Conservation (phyloP, 2,888 invertebrate species). For the Disparrhopalites patrizii region DNA sequence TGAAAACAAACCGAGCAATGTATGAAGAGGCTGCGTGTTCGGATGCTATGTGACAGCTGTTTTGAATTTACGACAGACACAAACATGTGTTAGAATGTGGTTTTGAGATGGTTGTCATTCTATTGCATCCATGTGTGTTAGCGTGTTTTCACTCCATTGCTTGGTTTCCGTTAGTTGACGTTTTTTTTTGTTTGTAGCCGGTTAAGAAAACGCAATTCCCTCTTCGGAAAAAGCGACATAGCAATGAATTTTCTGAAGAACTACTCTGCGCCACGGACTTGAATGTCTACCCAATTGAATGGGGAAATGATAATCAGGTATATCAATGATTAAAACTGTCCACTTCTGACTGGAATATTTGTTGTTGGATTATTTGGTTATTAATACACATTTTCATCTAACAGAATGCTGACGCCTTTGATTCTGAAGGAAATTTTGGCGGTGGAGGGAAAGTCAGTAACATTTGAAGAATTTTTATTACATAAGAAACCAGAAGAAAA, state of each 20-base stretch:
- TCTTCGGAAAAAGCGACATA: slow-evolving; percentile 41
- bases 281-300: slow-evolving; percentile 35
- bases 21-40: no score
- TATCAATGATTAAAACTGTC: background rate
- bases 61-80: no score
- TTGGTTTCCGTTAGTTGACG: background rate
- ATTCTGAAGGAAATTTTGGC: slow-evolving; percentile 7
- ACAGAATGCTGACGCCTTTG: slow-evolving; percentile 3
- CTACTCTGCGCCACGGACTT: slow-evolving; percentile 46
- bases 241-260: slow-evolving; percentile 43
- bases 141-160: background rate
- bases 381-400: background rate
- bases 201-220: slow-evolving; percentile 44
- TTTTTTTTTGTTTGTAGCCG: slow-evolving; percentile 23
- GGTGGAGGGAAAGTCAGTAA: slow-evolving; percentile 16
- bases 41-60: no score
- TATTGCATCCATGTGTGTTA: background rate
- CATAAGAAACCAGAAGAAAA: no score
- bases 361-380: background rate
- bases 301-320: slow-evolving; percentile 15
- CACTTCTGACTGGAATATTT: background rate
- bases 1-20: background rate
- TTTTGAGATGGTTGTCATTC: background rate
- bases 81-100: no score
- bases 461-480: no score